Percentiles rank a stretch among this genome's conserved stretches.
These are phyloP conservation scores for Ormyrus thymus DNA, from an alignment of 2,888 invertebrate species.

Conservation along the genomic window DNA sequence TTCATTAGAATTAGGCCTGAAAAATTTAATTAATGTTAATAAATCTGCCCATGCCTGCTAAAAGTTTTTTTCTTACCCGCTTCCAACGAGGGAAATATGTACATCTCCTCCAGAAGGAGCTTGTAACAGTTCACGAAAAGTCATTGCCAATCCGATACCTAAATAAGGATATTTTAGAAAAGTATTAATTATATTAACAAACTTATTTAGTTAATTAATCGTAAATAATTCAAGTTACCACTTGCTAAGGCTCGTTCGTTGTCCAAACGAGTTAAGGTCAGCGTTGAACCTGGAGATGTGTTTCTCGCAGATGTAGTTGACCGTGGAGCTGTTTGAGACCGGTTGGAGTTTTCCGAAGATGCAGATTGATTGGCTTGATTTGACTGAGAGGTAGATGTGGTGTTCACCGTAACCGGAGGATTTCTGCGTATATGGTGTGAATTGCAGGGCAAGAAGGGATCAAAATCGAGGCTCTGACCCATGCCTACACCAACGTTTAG, in stretches of 20 bases:
- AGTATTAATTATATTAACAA: neutral
- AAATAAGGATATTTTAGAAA: neutral
- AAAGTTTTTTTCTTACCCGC: conserved; percentile 17
- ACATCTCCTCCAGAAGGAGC: conserved; percentile 12
- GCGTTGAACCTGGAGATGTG: neutral
- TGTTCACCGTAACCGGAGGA: conserved; percentile 58
- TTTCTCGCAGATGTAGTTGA: conserved; percentile 36
- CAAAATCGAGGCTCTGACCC: conserved; percentile 75
- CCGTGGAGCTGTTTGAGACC: conserved; percentile 58
- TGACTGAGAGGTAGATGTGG: conserved; percentile 64
- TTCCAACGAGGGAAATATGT: conserved; percentile 45
- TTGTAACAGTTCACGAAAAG: conserved; percentile 42
- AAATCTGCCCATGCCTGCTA: neutral
- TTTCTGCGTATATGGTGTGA: conserved; percentile 80
- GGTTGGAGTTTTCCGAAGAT: conserved; percentile 69
- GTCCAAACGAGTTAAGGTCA: neutral
- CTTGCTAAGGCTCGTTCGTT: conserved; percentile 25
- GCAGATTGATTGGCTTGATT: conserved; percentile 74
- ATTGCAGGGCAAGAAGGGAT: conserved; percentile 83
- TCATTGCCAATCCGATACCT: conserved; percentile 45
- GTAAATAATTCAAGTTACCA: conserved; percentile 5
- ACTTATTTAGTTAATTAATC: neutral
- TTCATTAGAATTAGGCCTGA: conserved; percentile 39
- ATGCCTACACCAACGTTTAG: conserved; percentile 73
- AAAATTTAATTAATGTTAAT: conserved; percentile 2